These are phyloP conservation scores for Sylvicapra grimmia DNA, from an alignment of 2,113 vertebrate species.

Conservation along the genomic window DNA sequence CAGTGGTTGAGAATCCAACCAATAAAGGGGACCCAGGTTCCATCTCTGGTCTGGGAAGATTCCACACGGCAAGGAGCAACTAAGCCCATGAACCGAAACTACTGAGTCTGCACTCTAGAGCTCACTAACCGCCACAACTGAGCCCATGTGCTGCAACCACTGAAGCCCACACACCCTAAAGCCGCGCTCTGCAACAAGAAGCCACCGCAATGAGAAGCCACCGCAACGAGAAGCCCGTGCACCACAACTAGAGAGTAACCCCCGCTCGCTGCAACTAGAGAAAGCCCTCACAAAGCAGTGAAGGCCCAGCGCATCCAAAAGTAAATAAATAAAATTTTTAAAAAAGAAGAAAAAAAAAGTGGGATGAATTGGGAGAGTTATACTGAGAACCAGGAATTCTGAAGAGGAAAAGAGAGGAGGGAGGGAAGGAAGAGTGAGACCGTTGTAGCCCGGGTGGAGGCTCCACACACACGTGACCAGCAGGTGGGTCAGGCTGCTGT, in stretches of 20 bases:
- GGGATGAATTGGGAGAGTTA: background rate
- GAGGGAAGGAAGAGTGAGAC: background rate
- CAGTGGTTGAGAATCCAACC: background rate
- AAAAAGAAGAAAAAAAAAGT: background rate
- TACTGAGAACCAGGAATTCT: background rate
- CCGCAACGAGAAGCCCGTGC: background rate
- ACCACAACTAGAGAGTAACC: background rate
- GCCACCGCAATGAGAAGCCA: background rate
- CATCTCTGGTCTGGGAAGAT: background rate
- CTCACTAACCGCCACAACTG: background rate
- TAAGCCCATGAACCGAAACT: background rate
- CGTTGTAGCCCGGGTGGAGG: rapidly evolving
- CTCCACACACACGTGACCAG: background rate
- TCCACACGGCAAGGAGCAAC: background rate
- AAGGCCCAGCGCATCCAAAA: background rate
- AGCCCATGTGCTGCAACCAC: background rate
- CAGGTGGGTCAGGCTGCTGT: rapidly evolving
- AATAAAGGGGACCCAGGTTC: background rate
- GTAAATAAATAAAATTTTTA: background rate
- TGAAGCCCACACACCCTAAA: background rate
- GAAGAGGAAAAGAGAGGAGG: background rate
- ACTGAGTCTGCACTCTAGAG: background rate
- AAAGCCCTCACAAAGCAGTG: background rate
- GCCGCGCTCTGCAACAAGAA: background rate
- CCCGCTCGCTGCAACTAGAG: background rate